Evolutionary conservation across 2,113 vertebrate species (phyloP), one percentile per base, ranked within the genome.

Genomic region (Ranitomeya imitator): DNA sequence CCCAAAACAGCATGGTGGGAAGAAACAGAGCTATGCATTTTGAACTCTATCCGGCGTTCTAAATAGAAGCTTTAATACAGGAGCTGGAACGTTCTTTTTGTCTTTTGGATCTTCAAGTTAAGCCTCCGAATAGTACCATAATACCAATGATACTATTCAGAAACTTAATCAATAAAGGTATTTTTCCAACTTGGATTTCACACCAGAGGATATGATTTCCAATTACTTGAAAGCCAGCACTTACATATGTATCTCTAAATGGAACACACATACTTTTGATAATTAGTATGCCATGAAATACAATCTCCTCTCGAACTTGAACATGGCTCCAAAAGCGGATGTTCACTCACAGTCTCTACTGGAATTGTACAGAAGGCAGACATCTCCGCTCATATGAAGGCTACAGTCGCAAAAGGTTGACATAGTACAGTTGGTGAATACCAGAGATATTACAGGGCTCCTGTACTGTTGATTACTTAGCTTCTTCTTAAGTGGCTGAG

Each of bases 401-500:
- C 37, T 59, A 59, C 55, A 79, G 21, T 77, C 26, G 63, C 18
- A 21, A 71, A 26, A 74, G 37, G 31, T 83, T 83, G 52, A 52
- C 80, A 63, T 71, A 73, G 69, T 73, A 16, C 59, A 18, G 23
- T 51, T 31, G 59, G 37, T 82, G 18, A 61, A 74, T 88, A 60
- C 67, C 79, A 73, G 59, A 74, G 26, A 45, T 45, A 31, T 63
- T 60, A 69, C 31, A 18, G 45, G 7, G 45, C 59, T 26, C 23
- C 23, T 84, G 59, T 78, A 78, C 37, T 61, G 86, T 59, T 88
- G 71, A 84, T 78, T 88, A 67, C 57, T 78, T 77, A 21, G 61
- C 69, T 67, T 84, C 81, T 84, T 83, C 71, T 78, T 15, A 88
- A 78, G 81, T 84, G 87, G 59, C 80, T 78, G 81, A 88, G 59